Conservation (phyloP, 2,797 vertebrate genomes). For the Emys orbicularis region DNA sequence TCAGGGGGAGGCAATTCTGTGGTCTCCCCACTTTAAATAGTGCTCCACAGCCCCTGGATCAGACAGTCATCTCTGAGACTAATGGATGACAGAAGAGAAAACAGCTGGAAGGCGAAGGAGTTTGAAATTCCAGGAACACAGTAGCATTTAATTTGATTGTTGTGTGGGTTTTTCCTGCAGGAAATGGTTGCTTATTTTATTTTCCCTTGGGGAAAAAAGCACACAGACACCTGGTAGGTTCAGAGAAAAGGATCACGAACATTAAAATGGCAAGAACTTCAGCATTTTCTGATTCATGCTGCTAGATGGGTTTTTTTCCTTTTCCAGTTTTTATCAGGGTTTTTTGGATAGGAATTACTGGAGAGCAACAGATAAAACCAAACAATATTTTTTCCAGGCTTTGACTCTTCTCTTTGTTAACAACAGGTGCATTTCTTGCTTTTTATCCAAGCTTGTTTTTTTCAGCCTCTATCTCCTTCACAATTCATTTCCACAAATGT, state of each 20-base stretch:
- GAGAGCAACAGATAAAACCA: constrained; percentile 11
- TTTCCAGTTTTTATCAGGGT: constrained; percentile 5
- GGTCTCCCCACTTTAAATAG: background rate
- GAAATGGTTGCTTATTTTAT: background rate
- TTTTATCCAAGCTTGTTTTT: constrained; percentile 12
- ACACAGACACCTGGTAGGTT: background rate
- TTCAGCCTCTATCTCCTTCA: constrained; percentile 7
- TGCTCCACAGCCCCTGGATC: background rate
- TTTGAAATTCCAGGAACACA: background rate
- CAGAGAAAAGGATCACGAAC: background rate
- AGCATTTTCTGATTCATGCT: background rate
- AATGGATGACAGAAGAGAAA: background rate
- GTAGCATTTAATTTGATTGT: background rate
- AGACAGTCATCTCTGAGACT: background rate
- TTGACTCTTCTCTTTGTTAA: background rate
- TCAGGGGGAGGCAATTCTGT: background rate
- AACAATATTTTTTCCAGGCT: background rate
- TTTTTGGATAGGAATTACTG: background rate
- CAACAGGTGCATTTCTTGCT: constrained; percentile 1
- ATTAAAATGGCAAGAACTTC: background rate
- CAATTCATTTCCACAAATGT: constrained; percentile 32
- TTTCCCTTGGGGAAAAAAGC: background rate
- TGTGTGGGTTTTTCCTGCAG: background rate
- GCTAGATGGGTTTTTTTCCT: background rate
- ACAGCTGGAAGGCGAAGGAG: background rate